Evolutionary conservation across 2,888 invertebrate species (phyloP), one percentile per base, ranked within the genome.

Genomic region (Sminthurinus aureus): DNA sequence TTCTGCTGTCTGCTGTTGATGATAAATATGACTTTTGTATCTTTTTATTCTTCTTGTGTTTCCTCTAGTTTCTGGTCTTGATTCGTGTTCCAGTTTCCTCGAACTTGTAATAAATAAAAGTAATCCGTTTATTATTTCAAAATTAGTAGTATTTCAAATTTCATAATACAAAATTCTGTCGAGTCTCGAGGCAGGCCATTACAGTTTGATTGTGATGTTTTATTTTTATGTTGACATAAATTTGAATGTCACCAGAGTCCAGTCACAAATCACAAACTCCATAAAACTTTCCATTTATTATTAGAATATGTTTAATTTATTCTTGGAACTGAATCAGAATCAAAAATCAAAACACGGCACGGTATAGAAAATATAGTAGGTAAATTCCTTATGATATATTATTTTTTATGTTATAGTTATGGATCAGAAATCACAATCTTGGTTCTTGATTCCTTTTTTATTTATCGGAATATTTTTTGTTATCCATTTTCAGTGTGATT

Each of bases 31-130:
- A n/a, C n/a, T n/a, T n/a, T 38, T 38, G 1, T 38, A 38, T 38
- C 38, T 38, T 38, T 38, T 38, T 38, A 6, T 38, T 71, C 71
- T 26, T 51, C 12, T 18, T 75, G 51, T 76, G 76, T 51, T 51
- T 73, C n/a, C n/a, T 80, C 71, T 71, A 51, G 51, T 79, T 22
- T 79, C 15, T 15, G 12, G 20, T 80, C 22, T 11, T 13, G 71
- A 71, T 2, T 22, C 24, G 13, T 71, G 67, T 26, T 71, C 71
- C 22, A 20, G 18, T 20, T 67, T 64, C 64, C 13, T 18, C 13
- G 9, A 64, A 64, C 13, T 18, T 64, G n/a, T 13, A 64, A 64
- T 18, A 64, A 64, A 64, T 64, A 9, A 2, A 64, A 64, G 64
- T 64, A 64, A 64, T 64, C 64, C 13, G 9, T 64, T 18, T 13